phyloP scores from a whole-genome alignment of 2,797 vertebrate species.

The Enoplosus armatus region DNA sequence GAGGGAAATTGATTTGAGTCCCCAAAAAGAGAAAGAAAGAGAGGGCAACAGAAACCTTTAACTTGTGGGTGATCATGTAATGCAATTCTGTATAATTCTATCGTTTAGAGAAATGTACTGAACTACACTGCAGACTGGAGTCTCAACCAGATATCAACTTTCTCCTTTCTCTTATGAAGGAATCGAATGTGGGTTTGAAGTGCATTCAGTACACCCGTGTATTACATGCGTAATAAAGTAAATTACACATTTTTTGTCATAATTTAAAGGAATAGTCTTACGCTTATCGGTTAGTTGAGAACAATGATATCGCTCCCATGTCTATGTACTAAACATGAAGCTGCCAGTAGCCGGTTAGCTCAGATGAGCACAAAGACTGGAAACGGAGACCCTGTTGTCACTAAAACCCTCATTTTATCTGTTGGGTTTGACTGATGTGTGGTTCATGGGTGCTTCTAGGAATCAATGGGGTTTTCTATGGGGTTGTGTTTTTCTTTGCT shows the following conservation, averaged over 20 bases:
- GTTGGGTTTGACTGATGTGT: constrained; percentile 1
- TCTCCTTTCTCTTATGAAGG: neutral
- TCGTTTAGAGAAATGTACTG: neutral
- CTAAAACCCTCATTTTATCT: neutral
- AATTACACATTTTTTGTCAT: too few relatives aligned
- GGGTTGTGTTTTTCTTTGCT: constrained; percentile 3
- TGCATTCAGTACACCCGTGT: neutral
- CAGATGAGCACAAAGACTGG: too few relatives aligned
- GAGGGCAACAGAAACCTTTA: neutral
- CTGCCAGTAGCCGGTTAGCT: too few relatives aligned
- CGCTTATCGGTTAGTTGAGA: too few relatives aligned
- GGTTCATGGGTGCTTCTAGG: neutral
- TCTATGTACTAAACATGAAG: too few relatives aligned
- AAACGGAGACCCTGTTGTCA: neutral
- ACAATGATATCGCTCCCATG: too few relatives aligned
- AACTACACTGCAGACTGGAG: neutral
- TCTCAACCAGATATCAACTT: neutral
- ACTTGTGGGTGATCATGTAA: neutral
- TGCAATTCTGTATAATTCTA: neutral
- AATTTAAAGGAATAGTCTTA: too few relatives aligned
- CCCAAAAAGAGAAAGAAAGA: neutral
- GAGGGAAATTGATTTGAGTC: neutral
- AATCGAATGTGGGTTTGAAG: neutral
- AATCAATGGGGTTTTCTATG: neutral
- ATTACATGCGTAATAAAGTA: neutral